Evolutionary conservation across 2,113 vertebrate species (phyloP), one percentile per base, ranked within the genome.

Genomic region (Axis porcinus): DNA sequence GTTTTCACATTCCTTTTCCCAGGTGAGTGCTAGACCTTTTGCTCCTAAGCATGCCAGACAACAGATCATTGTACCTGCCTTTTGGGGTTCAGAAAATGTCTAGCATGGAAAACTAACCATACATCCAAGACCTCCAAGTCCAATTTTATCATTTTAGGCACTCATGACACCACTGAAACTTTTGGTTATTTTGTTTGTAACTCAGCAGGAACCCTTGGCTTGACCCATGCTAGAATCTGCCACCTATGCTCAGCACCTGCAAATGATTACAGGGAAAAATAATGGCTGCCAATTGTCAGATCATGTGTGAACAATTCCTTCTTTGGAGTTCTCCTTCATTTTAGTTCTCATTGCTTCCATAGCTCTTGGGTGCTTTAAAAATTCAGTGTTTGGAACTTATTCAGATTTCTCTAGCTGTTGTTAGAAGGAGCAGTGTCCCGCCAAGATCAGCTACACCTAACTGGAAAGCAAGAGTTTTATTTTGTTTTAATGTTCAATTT

Each of bases 401-500:
- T 33, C 57, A 84, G 43, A n/a, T 43, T 87, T 86, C 23, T 45
- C 21, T 84, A 85, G 50, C 50, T 30, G 19, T 64, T 91, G 8
- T 91, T 58, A 64, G 64, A 85, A 8, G 21, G 76, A 85, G 12
- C 52, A 45, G 40, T 85, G 21, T 70, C 13, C 11, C 79, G 43
- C n/a, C 83, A 85, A 85, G 21, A 87, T 4, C 40, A 86, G 70
- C 43, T 62, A 70, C 3, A 88, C 7, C 43, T 50, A 91, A 85
- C 78, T 91, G 25, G 85, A 81, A 96, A 88, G 33, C 11, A n/a
- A 81, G 36, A 91, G 21, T 62, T 62, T 60, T 50, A 84, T 52
- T 93, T 95, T 91, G 25, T 90, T 91, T 96, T 43, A 62, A 52
- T 74, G 62, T 93, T 86, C 13, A 55, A 55, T 91, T 95, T 87